These are phyloP conservation scores for Masticophis lateralis DNA, from an alignment of 2,797 vertebrate species.

Conservation along the genomic window DNA sequence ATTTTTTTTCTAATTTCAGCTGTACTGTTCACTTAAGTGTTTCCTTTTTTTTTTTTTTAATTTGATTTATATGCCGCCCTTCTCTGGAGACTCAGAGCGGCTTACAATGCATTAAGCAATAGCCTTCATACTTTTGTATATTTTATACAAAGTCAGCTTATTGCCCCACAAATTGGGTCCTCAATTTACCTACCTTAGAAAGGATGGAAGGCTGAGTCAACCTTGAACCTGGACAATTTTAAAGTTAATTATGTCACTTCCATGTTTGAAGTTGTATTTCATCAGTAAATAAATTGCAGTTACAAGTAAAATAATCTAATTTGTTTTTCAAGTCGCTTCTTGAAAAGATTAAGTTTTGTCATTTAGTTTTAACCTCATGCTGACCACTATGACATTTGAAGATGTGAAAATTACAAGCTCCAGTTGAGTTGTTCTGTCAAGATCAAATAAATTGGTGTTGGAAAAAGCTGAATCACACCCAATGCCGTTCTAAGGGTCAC, in stretches of 20 bases:
- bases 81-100: no score
- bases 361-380: slow-evolving; percentile 26
- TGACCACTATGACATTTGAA: slow-evolving; percentile 17
- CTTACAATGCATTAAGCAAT: no score
- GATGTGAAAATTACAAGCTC: slow-evolving; percentile 14
- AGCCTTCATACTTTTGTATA: no score
- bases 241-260: not conserved
- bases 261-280: not conserved
- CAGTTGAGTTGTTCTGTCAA: slow-evolving; percentile 17
- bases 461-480: slow-evolving; percentile 24
- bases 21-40: not conserved
- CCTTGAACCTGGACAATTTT: not conserved
- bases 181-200: no score
- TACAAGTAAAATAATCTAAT: slow-evolving; percentile 13
- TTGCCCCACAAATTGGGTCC: no score
- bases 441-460: slow-evolving; percentile 17
- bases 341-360: not conserved
- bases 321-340: not conserved
- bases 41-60: no score
- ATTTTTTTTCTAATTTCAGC: not conserved
- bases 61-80: no score
- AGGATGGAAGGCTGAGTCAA: no score
- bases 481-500: not conserved
- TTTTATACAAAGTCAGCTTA: no score
- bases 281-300: slow-evolving; percentile 1